Base-by-base conservation (phyloP, 2,113 vertebrate genomes). In the Ciconia maguari region DNA sequence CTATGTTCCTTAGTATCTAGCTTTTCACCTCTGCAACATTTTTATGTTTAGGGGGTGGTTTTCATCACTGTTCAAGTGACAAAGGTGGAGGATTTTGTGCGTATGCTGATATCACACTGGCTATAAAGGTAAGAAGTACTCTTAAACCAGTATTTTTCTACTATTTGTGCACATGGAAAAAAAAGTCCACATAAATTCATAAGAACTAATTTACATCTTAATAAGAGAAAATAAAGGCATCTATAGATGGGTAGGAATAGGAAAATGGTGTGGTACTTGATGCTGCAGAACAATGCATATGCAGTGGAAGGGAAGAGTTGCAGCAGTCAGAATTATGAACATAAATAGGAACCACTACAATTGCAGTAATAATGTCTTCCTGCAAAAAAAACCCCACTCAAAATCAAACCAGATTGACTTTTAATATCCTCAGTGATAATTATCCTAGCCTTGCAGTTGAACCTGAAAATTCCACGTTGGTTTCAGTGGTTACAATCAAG, bases 81-180 rank as follows among this genome's bases (percentile, higher is more conserved):
- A 99, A 97, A 83, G 99, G 99, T 21, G 99, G 99, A 75, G 99
- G 99, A 79, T 99, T 99, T 96, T 99, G 99, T 93, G 99, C 99
- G 21, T 99, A 99, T 3, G 99, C 99, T 13, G 99, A 99, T 97
- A 99, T 99, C 95, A 99, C 99, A 2, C 97, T 99, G 55, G 97
- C 99, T 92, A 98, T 99, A 96, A 99, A 99, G 99, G 99, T 99
- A 98, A 87, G 92, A 55, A 13, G 36, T 62, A 10, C 25, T 71
- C 46, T 64, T 60, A 61, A 81, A 44, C 8, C 36, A 65, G 12
- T 19, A 7, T 62, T 65, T 65, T 76, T 36, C 44, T 89, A 10
- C 38, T 70, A 0, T 38, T 78, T 32, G 32, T 79, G 46, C 41
- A 91, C 58, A 85, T 36, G 29, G 34, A 20, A 83, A 44, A 44